Evolutionary conservation across 2,888 invertebrate species (phyloP), one percentile per base, ranked within the genome.

Genomic region (Rhaphigaster nebulosa): DNA sequence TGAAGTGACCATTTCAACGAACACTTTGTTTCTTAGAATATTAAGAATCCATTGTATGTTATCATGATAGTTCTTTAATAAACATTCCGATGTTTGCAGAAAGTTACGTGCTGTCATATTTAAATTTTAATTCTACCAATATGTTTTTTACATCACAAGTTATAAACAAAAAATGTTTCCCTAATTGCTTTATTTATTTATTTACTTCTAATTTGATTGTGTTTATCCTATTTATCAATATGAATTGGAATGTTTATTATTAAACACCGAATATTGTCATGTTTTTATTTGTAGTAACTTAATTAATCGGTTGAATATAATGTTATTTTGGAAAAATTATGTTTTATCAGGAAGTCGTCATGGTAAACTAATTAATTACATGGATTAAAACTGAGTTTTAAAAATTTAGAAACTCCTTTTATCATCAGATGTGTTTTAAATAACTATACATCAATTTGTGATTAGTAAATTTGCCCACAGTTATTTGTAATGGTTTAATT

Each of bases 231-330:
- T 70, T 34, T 70, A 34, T 8, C 70, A 70, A 18, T 34, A 70
- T 34, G 15, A 8, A 70, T 70, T 70, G 70, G 34, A 70, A 70
- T 70, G 70, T 70, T 70, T 70, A 34, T 70, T 70, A 70, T 70
- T 20, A 70, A 70, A 20, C 34, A 70, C 6, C 20, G 34, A 34
- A 34, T 34, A 34, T 70, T 34, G 34, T 34, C 18, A 34, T 20
- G 34, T 34, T 70, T 70, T 70, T 70, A 15, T 70, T 34, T 34
- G 65, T 70, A 70, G 34, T 20, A 23, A 20, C 18, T 34, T 34
- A 34, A 70, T 34, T 20, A 70, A 70, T 70, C 20, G 12, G 20
- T 70, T 34, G 34, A 34, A 4, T 29, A 15, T 65, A 65, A 34
- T 65, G 34, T 34, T 6, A 65, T 34, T 34, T 70, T 70, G 5